Evolutionary conservation across 2,113 vertebrate genomes (phyloP).

Genomic region (Dasypus novemcinctus): DNA sequence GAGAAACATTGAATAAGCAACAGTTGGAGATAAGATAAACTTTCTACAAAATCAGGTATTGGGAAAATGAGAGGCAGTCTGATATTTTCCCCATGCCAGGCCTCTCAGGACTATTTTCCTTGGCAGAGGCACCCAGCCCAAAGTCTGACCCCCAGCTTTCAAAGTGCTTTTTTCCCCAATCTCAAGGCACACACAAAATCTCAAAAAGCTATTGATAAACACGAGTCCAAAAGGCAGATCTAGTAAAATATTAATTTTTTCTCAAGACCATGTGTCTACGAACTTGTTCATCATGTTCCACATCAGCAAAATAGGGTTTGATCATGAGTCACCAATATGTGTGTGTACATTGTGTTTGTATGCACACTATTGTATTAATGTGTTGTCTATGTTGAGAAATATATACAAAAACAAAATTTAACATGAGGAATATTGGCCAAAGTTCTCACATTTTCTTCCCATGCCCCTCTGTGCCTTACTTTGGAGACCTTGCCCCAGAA

Average conservation of each 20-base stretch:
- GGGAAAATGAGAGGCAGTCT: no score
- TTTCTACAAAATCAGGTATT: not conserved
- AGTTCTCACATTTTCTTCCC: not conserved
- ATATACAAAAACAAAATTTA: not conserved
- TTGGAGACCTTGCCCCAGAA: not conserved
- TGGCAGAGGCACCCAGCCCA: not conserved
- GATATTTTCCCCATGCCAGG: not conserved
- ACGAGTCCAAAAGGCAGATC: not conserved
- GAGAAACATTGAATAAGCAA: not conserved
- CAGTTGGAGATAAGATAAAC: not conserved
- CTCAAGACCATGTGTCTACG: not conserved
- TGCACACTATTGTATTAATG: not conserved
- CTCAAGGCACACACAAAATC: not conserved
- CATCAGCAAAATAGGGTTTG: not conserved
- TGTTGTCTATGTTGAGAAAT: not conserved
- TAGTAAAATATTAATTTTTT: not conserved
- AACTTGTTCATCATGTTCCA: not conserved
- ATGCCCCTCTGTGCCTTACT: accelerated
- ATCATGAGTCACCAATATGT: not conserved
- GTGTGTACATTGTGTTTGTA: not conserved
- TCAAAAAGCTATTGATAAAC: not conserved
- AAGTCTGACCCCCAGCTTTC: not conserved
- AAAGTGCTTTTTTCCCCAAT: not conserved
- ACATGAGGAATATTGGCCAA: no score
- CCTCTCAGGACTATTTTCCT: not conserved